Conservation (phyloP, 2,113 vertebrate genomes). For the Aldabrachelys gigantea region DNA sequence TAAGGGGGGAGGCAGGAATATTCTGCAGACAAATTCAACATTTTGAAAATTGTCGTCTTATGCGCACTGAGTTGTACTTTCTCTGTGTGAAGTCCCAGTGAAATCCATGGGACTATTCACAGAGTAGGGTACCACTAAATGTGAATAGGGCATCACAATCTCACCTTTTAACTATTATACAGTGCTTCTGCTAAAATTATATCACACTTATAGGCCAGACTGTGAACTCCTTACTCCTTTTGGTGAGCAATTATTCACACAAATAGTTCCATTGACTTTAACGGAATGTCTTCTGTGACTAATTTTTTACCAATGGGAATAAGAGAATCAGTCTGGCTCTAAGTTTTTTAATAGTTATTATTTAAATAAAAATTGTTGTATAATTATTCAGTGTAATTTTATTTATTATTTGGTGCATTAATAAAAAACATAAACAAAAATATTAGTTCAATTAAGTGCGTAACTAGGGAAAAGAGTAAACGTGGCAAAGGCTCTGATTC, state of each 20-base stretch:
- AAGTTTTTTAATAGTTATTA: neutral
- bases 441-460: neutral
- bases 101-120: neutral
- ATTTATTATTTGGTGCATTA: neutral
- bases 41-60: neutral
- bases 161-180: fast-evolving
- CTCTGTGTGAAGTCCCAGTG: neutral
- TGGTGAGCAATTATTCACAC: neutral
- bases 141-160: neutral
- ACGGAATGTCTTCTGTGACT: neutral
- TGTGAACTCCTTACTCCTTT: neutral
- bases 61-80: neutral
- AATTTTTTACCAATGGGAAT: neutral
- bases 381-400: neutral
- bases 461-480: neutral
- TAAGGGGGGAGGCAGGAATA: neutral
- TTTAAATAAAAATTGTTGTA: neutral
- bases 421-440: neutral
- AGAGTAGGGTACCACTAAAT: neutral
- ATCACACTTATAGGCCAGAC: neutral
- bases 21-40: neutral
- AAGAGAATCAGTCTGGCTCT: neutral
- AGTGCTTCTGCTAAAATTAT: neutral
- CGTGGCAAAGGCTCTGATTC: neutral
- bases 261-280: neutral